Conservation (phyloP, 2,113 vertebrate genomes). For the Galbula dea region DNA sequence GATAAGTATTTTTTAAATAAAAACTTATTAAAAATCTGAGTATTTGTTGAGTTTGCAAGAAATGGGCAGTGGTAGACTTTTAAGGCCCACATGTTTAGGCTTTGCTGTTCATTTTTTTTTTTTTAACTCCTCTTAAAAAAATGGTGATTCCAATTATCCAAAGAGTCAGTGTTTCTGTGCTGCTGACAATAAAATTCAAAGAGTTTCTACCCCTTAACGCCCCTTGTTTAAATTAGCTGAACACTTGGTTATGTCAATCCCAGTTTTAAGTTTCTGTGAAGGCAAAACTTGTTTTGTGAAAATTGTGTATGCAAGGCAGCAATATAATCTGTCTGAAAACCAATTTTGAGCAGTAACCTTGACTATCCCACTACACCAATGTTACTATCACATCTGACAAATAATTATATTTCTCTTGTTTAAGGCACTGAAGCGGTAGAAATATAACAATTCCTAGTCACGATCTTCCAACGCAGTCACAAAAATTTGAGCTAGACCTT, state of each 20-base stretch:
- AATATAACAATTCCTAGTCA: background rate
- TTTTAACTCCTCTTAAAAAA: background rate
- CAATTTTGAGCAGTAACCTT: background rate
- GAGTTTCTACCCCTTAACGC: background rate
- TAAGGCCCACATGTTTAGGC: background rate
- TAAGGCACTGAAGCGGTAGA: background rate
- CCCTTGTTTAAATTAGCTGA: background rate
- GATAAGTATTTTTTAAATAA: background rate
- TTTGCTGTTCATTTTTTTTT: background rate
- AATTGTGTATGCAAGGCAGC: background rate
- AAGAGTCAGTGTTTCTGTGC: background rate
- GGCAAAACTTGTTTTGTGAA: background rate
- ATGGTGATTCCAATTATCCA: background rate
- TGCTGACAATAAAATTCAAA: background rate
- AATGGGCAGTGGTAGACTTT: background rate
- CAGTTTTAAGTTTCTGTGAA: background rate
- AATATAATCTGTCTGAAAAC: background rate
- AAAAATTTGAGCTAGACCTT: background rate
- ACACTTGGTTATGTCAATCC: background rate
- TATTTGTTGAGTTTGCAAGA: background rate
- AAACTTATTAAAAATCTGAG: background rate
- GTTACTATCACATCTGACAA: background rate
- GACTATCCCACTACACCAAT: background rate
- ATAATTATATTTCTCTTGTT: background rate
- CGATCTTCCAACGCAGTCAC: background rate